These are phyloP conservation scores for Luehdorfia chinensis DNA, from an alignment of 1,140 invertebrate genomes.

Conservation along the genomic window DNA sequence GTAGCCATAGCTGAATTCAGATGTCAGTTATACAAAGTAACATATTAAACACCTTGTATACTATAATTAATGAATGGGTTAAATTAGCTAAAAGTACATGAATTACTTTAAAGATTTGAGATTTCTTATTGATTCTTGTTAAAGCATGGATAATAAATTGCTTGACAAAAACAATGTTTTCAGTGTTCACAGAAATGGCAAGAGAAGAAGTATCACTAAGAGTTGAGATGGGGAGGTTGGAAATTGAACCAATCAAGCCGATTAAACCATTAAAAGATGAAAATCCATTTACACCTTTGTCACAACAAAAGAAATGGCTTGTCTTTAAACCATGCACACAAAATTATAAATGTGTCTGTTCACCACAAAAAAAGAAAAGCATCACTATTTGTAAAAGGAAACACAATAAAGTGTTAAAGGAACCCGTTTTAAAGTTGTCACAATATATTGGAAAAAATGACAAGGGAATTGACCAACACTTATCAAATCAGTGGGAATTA, in stretches of 20 bases:
- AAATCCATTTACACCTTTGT: slow-evolving; percentile 48
- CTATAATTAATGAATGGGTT: too few relatives aligned
- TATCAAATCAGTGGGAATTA: slow-evolving; percentile 23
- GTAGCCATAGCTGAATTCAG: too few relatives aligned
- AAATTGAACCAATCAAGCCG: slow-evolving; percentile 69
- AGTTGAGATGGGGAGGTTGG: slow-evolving; percentile 70
- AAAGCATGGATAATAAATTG: too few relatives aligned
- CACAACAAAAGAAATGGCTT: slow-evolving; percentile 30
- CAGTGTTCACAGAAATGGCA: slow-evolving; percentile 43
- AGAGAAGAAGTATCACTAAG: slow-evolving; percentile 71
- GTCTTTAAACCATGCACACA: slow-evolving; percentile 23
- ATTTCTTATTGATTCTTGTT: too few relatives aligned
- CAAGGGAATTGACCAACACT: slow-evolving; percentile 20
- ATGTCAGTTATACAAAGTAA: too few relatives aligned
- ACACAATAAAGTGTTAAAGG: slow-evolving; percentile 55
- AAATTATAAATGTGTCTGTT: slow-evolving; percentile 47
- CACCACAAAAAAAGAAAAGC: slow-evolving; percentile 37
- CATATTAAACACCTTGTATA: too few relatives aligned
- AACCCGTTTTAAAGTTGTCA: slow-evolving; percentile 62
- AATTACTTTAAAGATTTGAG: too few relatives aligned
- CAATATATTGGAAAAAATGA: slow-evolving; percentile 35
- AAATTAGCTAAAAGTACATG: too few relatives aligned
- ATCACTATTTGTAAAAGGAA: slow-evolving; percentile 58
- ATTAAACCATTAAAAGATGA: slow-evolving; percentile 36
- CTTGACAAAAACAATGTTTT: too few relatives aligned